A percentile compares a stretch with the other conserved stretches of the same genome.
These are phyloP conservation scores for Corvus moneduloides DNA, from an alignment of 2,113 vertebrate genomes.

Conservation along the genomic window DNA sequence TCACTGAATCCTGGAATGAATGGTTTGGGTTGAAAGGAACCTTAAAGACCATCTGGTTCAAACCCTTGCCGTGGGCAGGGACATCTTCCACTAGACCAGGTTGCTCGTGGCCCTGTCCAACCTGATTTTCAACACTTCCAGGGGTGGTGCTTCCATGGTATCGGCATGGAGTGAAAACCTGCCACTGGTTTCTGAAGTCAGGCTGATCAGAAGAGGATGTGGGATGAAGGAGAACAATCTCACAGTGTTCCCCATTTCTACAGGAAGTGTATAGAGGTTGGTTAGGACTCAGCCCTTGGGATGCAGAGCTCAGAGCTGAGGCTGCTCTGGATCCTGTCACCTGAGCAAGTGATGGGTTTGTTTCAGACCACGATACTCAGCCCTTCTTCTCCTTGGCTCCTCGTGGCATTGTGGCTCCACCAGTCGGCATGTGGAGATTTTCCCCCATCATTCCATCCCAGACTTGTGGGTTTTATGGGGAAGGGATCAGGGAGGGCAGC, in stretches of 20 bases:
- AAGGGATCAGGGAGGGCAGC: neutral
- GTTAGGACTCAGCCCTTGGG: neutral
- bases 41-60: neutral
- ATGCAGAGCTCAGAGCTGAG: neutral
- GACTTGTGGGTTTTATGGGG: neutral
- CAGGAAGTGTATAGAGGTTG: neutral
- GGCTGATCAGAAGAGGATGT: neutral
- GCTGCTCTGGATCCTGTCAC: neutral
- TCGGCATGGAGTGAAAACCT: neutral
- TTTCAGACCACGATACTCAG: neutral
- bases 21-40: neutral
- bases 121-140: neutral
- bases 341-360: rapidly evolving
- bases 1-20: neutral
- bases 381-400: neutral
- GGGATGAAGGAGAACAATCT: neutral
- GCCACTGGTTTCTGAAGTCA: neutral
- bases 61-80: neutral
- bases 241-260: neutral
- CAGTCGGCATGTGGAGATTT: rapidly evolving
- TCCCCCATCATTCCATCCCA: rapidly evolving
- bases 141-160: neutral
- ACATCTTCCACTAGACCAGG: neutral
- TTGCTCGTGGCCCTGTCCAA: rapidly evolving
- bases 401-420: neutral